A percentile compares a stretch with the other conserved stretches of the same genome.
phyloP scores from a whole-genome alignment of 1,140 invertebrate genomes.

The Aphaenogaster ashmeadi region DNA sequence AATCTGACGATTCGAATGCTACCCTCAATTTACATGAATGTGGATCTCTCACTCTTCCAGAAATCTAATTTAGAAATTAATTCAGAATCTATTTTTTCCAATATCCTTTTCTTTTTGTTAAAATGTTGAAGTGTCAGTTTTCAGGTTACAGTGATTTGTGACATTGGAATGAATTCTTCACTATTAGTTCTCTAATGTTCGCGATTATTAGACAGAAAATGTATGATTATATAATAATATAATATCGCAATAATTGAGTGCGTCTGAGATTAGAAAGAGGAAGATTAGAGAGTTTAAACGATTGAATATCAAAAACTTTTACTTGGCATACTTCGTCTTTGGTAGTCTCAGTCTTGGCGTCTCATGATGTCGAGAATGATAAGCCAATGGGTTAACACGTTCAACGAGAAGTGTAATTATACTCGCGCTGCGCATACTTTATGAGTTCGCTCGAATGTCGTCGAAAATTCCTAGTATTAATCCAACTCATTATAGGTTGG shows the following conservation, averaged over 20 bases:
- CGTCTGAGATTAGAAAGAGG: not conserved
- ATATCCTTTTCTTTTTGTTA: not conserved
- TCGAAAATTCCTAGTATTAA: slow-evolving; percentile 68
- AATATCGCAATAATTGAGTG: not conserved
- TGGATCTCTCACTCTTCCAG: not conserved
- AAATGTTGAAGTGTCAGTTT: not conserved
- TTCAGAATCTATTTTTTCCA: not conserved
- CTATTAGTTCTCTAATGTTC: not conserved
- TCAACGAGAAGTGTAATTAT: slow-evolving; percentile 66
- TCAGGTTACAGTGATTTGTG: not conserved
- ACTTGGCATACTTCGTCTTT: not conserved
- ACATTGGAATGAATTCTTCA: not conserved
- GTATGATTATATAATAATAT: not conserved
- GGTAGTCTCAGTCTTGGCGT: not conserved
- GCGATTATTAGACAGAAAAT: not conserved
- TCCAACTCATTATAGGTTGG: slow-evolving; percentile 63
- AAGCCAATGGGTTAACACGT: slow-evolving; percentile 35
- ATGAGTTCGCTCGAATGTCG: slow-evolving; percentile 32
- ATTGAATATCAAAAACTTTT: not conserved
- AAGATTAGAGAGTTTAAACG: not conserved
- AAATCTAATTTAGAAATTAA: slow-evolving; percentile 6
- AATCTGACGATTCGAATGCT: not conserved
- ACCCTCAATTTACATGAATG: not conserved
- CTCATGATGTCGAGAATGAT: not conserved
- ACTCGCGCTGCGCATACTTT: slow-evolving; percentile 52